Percentiles rank a stretch among this genome's conserved stretches.
Conservation (phyloP, 2,888 invertebrate species). For the Andrena flavipes region DNA sequence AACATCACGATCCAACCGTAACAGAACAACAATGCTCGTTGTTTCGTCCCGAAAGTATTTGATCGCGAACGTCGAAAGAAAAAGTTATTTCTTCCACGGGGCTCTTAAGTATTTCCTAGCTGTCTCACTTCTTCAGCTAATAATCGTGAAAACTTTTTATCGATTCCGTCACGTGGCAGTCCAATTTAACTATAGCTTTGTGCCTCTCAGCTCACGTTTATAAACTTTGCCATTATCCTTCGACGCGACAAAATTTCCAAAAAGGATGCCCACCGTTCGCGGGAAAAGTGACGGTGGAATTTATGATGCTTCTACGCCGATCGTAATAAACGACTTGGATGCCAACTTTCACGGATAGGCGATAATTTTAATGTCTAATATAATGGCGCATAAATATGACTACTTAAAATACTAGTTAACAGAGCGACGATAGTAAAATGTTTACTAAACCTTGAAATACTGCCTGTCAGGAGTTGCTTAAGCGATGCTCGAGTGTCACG, state of each 20-base stretch:
- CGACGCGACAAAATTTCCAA: constrained; percentile 16
- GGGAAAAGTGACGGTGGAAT: constrained; percentile 21
- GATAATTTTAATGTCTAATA: not conserved
- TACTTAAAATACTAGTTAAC: not conserved
- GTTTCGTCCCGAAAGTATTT: not conserved
- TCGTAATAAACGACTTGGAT: not conserved
- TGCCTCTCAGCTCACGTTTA: too few relatives aligned
- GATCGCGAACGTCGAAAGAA: not conserved
- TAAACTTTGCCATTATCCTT: constrained; percentile 35
- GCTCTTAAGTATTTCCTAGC: too few relatives aligned
- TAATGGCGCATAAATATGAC: not conserved
- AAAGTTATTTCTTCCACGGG: not conserved
- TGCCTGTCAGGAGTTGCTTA: too few relatives aligned
- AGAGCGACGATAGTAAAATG: not conserved
- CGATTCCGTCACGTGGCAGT: constrained; percentile 19
- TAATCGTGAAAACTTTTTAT: too few relatives aligned
- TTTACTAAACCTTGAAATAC: too few relatives aligned
- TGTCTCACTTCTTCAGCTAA: too few relatives aligned
- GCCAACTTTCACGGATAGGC: not conserved
- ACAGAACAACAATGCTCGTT: too few relatives aligned
- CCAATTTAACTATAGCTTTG: constrained; percentile 29
- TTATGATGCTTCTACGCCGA: not conserved
- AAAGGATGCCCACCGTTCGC: not conserved
- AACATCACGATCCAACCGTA: not conserved
- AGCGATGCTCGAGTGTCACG: too few relatives aligned